phyloP scores from a whole-genome alignment of 2,797 vertebrate genomes.

The Setipinna tenuifilis region DNA sequence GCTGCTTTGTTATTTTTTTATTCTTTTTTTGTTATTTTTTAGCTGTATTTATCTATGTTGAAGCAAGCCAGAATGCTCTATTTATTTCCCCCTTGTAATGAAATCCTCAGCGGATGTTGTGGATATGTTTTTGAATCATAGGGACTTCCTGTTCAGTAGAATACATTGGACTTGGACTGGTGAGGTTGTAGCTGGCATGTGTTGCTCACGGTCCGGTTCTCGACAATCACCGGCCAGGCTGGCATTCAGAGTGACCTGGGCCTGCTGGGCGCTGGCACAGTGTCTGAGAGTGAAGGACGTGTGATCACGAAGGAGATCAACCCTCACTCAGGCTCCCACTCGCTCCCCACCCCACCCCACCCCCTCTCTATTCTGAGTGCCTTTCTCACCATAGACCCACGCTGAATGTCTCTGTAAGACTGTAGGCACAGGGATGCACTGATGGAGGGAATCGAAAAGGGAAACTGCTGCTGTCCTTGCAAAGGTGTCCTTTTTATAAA shows the following conservation, averaged over 20 bases:
- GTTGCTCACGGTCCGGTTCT: conserved; percentile 18
- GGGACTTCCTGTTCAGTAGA: conserved; percentile 12
- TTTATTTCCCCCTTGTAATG: neutral
- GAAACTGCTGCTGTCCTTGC: conserved; percentile 12
- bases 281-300: conserved; percentile 34
- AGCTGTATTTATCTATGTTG: neutral
- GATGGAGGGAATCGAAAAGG: neutral
- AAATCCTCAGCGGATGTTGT: neutral
- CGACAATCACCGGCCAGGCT: conserved; percentile 32
- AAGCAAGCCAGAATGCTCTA: neutral
- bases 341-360: too few species aligned
- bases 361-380: conserved; percentile 38
- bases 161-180: neutral
- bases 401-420: conserved; percentile 41
- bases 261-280: neutral
- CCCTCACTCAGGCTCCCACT: neutral
- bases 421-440: conserved; percentile 33
- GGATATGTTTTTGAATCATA: neutral
- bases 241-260: conserved; percentile 3
- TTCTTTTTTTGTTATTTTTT: neutral
- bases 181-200: conserved; percentile 11
- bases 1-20: conserved; percentile 43
- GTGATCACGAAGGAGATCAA: neutral
- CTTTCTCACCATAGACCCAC: conserved; percentile 34
- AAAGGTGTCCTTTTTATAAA: neutral